phyloP scores from a whole-genome alignment of 2,113 vertebrate genomes.

The Stigmatopora argus region DNA sequence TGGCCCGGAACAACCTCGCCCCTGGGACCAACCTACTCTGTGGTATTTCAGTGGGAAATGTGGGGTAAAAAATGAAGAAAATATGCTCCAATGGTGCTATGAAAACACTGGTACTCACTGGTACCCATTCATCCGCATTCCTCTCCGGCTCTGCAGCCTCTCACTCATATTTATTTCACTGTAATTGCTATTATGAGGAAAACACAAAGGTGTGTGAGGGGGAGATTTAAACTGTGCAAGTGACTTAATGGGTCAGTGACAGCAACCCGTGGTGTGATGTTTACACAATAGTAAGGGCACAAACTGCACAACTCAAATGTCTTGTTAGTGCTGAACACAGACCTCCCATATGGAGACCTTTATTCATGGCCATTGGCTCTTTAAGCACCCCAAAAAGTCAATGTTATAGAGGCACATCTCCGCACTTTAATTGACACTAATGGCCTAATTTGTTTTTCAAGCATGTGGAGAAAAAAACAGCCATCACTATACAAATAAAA shows the following conservation, averaged over 20 bases:
- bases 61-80: conserved; percentile 29
- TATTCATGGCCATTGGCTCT: not conserved
- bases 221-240: conserved; percentile 40
- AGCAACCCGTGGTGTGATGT: conserved; percentile 52
- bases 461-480: not conserved
- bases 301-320: conserved; percentile 44
- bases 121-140: conserved; percentile 47
- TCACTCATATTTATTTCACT: conserved; percentile 35
- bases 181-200: conserved; percentile 45
- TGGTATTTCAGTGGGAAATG: conserved; percentile 20
- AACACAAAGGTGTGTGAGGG: conserved; percentile 28
- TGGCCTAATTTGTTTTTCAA: not conserved
- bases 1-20: conserved; percentile 29
- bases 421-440: not conserved
- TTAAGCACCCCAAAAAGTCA: not conserved
- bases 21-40: conserved; percentile 45
- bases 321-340: conserved; percentile 42
- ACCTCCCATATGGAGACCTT: conserved; percentile 44
- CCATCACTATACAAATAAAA: too few relatives aligned
- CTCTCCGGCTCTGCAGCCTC: conserved; percentile 25
- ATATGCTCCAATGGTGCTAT: conserved; percentile 30
- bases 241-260: conserved; percentile 57
- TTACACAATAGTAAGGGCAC: conserved; percentile 47
- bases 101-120: conserved; percentile 48
- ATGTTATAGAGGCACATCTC: not conserved